Evolutionary conservation across 2,113 vertebrate genomes (phyloP).

Genomic region (Protobothrops flavoviridis): DNA sequence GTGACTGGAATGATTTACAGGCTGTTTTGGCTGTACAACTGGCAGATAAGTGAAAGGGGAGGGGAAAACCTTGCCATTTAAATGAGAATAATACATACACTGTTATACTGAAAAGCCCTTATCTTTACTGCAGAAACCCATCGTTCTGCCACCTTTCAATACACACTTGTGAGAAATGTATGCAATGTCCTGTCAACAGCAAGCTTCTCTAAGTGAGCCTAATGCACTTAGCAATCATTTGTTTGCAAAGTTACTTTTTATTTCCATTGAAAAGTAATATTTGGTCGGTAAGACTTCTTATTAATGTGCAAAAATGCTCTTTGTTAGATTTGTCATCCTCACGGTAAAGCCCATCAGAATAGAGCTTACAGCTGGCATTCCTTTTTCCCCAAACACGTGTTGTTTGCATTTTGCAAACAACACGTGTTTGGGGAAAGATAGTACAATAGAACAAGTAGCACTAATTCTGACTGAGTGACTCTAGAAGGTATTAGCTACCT

Average conservation of each 20-base stretch:
- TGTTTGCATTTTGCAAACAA: constrained; percentile 27
- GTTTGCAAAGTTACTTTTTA: constrained; percentile 59
- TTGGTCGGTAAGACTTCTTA: constrained; percentile 61
- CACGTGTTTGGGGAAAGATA: constrained; percentile 34
- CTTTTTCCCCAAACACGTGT: not conserved
- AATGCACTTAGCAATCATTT: constrained; percentile 60
- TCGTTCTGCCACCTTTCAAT: constrained; percentile 54
- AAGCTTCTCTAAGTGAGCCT: constrained; percentile 55
- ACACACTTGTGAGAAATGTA: constrained; percentile 45
- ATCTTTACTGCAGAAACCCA: constrained; percentile 34
- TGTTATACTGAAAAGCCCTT: constrained; percentile 53
- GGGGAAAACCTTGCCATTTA: constrained; percentile 33
- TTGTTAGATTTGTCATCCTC: constrained; percentile 60
- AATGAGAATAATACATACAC: constrained; percentile 48
- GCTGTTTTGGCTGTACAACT: constrained; percentile 30
- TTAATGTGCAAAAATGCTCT: constrained; percentile 62
- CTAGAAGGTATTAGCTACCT: not conserved
- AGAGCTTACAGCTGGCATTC: constrained; percentile 60
- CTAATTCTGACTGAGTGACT: not conserved
- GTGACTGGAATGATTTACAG: not conserved
- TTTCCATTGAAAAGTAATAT: constrained; percentile 58
- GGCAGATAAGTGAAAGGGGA: constrained; percentile 39
- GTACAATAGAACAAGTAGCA: constrained; percentile 35
- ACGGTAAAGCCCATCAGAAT: constrained; percentile 48
- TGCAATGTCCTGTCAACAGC: constrained; percentile 55